Percentiles rank a stretch among this genome's conserved stretches.
phyloP scores from a whole-genome alignment of 2,797 vertebrate genomes.

The Dendrocincla tyrannina region DNA sequence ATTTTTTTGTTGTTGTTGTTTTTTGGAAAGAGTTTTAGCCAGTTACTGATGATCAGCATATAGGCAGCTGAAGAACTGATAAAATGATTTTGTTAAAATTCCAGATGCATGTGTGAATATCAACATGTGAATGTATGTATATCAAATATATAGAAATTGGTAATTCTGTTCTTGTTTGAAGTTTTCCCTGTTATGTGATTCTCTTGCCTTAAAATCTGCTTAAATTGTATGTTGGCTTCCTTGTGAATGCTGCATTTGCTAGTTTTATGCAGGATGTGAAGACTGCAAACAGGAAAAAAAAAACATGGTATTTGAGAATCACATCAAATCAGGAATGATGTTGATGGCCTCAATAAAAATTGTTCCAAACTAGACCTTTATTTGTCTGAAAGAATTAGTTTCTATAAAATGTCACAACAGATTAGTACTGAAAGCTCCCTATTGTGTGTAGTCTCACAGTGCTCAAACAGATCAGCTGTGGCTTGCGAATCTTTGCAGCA shows the following conservation, averaged over 20 bases:
- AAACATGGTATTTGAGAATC: slow-evolving; percentile 33
- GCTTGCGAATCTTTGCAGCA: slow-evolving; percentile 20
- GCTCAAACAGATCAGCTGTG: slow-evolving; percentile 30
- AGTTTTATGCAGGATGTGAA: slow-evolving; percentile 45
- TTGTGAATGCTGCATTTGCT: slow-evolving; percentile 38
- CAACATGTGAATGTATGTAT: not conserved
- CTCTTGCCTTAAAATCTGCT: slow-evolving; percentile 44
- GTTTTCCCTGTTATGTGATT: not conserved
- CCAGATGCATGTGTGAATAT: not conserved
- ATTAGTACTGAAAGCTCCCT: slow-evolving; percentile 28
- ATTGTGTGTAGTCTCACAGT: not conserved
- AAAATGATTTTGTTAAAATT: not conserved
- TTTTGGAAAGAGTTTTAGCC: slow-evolving; percentile 5
- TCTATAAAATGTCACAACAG: slow-evolving; percentile 55
- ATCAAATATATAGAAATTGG: slow-evolving; percentile 3
- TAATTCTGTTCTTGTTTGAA: slow-evolving; percentile 24
- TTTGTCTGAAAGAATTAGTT: slow-evolving; percentile 44
- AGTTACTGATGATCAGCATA: not conserved
- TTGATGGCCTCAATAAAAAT: slow-evolving; percentile 32
- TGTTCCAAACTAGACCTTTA: slow-evolving; percentile 50
- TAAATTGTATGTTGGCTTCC: slow-evolving; percentile 37
- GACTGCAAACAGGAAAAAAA: slow-evolving; percentile 36
- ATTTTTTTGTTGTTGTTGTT: not conserved
- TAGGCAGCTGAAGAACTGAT: not conserved
- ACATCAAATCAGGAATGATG: slow-evolving; percentile 25